These are phyloP conservation scores for Girardinichthys multiradiatus DNA, from an alignment of 2,113 vertebrate genomes.

Conservation along the genomic window DNA sequence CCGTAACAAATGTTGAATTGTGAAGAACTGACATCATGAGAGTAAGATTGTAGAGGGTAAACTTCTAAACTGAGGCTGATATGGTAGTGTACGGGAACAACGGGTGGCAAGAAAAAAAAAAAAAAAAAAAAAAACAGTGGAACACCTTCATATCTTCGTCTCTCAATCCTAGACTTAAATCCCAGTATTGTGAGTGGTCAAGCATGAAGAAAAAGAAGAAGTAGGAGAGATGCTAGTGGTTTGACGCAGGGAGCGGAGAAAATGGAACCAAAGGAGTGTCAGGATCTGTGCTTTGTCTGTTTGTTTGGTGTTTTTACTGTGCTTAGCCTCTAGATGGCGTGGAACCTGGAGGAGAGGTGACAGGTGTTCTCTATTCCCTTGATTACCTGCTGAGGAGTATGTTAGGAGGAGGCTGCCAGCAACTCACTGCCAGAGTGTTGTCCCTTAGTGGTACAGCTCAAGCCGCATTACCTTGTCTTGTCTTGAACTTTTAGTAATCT, in stretches of 20 bases:
- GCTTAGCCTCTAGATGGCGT: too few relatives aligned
- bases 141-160: constrained; percentile 62
- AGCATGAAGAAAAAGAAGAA: not conserved
- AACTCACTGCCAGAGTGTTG: too few relatives aligned
- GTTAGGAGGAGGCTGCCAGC: too few relatives aligned
- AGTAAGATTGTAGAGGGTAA: constrained; percentile 39
- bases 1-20: constrained; percentile 25
- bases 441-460: too few relatives aligned
- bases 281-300: too few relatives aligned
- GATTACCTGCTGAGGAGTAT: too few relatives aligned
- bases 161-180: constrained; percentile 69
- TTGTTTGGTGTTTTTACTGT: too few relatives aligned
- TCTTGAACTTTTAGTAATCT: too few relatives aligned
- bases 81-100: constrained; percentile 40
- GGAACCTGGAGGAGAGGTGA: too few relatives aligned
- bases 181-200: constrained; percentile 67
- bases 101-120: not conserved
- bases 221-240: constrained; percentile 31
- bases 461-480: too few relatives aligned
- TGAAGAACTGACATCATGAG: constrained; percentile 21
- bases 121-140: constrained; percentile 11
- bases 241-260: constrained; percentile 40
- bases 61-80: constrained; percentile 53
- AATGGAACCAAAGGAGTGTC: constrained; percentile 30
- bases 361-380: too few relatives aligned